A percentile compares a stretch with the other conserved stretches of the same genome.
phyloP scores from a whole-genome alignment of 2,797 vertebrate genomes.

The Sylvia borin region DNA sequence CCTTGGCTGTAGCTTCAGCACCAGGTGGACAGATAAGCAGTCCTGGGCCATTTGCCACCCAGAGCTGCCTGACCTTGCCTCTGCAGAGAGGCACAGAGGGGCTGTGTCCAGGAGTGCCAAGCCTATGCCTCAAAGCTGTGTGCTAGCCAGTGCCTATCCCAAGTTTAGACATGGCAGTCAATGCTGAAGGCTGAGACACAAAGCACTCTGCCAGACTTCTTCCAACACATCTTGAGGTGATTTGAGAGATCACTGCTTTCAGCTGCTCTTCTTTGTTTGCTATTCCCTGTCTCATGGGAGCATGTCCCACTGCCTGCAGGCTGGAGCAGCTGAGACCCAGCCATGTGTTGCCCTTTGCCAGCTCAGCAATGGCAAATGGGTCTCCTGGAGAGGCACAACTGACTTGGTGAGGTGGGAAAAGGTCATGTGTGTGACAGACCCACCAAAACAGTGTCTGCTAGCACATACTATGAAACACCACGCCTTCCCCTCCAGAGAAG shows the following conservation, averaged over 20 bases:
- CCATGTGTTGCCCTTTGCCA: not conserved
- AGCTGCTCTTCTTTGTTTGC: not conserved
- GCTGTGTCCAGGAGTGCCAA: not conserved
- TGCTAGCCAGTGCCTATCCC: not conserved
- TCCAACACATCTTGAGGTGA: not conserved
- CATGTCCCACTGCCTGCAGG: accelerated
- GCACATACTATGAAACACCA: accelerated
- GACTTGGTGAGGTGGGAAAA: not conserved
- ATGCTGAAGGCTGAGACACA: not conserved
- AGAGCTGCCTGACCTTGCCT: not conserved
- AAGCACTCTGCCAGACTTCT: not conserved
- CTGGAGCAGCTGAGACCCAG: not conserved
- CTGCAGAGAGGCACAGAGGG: not conserved
- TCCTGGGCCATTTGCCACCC: not conserved
- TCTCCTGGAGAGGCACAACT: not conserved
- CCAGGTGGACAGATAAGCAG: not conserved
- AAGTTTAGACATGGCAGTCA: not conserved
- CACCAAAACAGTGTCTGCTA: not conserved
- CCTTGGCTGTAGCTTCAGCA: not conserved
- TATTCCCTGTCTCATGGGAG: not conserved
- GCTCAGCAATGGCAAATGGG: not conserved
- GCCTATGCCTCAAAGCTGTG: not conserved
- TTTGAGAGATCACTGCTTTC: not conserved
- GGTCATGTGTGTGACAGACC: not conserved
- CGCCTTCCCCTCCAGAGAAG: not conserved